These are phyloP conservation scores for Craseonycteris thonglongyai DNA, from an alignment of 2,113 vertebrate genomes.

Conservation along the genomic window DNA sequence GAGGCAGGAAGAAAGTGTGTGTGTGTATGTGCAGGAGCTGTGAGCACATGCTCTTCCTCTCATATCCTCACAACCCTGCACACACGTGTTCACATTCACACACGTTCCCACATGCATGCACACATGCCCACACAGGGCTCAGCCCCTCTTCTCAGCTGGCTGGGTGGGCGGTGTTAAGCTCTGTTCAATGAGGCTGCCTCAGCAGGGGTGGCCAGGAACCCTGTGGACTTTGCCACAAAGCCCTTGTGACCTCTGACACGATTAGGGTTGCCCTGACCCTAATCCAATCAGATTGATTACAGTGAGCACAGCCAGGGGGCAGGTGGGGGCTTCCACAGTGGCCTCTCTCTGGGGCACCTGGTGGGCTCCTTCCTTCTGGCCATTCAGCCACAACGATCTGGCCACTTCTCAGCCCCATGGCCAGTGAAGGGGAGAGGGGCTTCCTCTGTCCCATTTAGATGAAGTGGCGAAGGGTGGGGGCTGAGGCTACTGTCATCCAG, in stretches of 20 bases:
- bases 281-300: slow-evolving; percentile 99
- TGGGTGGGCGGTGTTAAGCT: slow-evolving; percentile 63
- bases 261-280: slow-evolving; percentile 93
- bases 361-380: slow-evolving; percentile 76
- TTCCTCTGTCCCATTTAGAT: slow-evolving; percentile 69
- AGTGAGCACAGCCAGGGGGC: slow-evolving; percentile 77
- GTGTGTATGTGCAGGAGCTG: background rate
- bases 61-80: background rate
- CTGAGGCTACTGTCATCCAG: background rate
- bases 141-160: slow-evolving; percentile 66
- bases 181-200: slow-evolving; percentile 76
- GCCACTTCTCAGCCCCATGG: slow-evolving; percentile 81
- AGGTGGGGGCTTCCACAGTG: slow-evolving; percentile 65
- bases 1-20: background rate
- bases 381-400: slow-evolving; percentile 86
- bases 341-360: slow-evolving; percentile 18
- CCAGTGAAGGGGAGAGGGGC: slow-evolving; percentile 64
- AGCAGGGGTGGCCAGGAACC: slow-evolving; percentile 52
- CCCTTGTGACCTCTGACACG: slow-evolving; percentile 92
- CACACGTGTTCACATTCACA: background rate
- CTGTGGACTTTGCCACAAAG: slow-evolving; percentile 82
- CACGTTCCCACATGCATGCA: background rate
- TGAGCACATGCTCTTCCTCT: background rate
- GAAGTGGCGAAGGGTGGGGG: background rate
- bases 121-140: background rate